A percentile compares a stretch with the other conserved stretches of the same genome.
Evolutionary conservation across 2,113 vertebrate genomes (phyloP).

Genomic region (Erythrocercus mccallii): DNA sequence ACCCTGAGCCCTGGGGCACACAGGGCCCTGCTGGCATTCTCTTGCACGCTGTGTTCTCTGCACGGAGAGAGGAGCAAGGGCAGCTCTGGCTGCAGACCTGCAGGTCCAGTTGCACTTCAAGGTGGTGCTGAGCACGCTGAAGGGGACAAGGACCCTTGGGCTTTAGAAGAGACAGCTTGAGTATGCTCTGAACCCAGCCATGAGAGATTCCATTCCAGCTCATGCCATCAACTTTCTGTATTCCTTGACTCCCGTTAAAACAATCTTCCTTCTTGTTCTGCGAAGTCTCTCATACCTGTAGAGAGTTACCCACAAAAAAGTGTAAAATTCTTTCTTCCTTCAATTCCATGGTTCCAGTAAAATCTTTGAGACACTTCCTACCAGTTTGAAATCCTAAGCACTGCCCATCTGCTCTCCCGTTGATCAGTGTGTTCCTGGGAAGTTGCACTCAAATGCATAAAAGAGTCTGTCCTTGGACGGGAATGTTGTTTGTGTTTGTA

Average conservation of each 20-base stretch:
- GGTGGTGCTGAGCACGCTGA: background rate
- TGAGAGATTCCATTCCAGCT: background rate
- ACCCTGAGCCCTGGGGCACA: background rate
- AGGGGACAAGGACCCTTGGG: background rate
- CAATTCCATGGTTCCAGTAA: background rate
- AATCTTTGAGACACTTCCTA: background rate
- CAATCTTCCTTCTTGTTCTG: background rate
- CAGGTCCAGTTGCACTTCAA: background rate
- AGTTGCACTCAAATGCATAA: fast-evolving
- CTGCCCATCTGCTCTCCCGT: background rate
- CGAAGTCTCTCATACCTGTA: fast-evolving
- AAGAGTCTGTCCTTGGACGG: too few relatives aligned
- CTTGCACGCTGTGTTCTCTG: background rate
- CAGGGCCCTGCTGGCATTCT: too few relatives aligned
- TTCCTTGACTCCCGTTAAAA: background rate
- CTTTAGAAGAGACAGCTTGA: background rate
- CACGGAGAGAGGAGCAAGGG: background rate
- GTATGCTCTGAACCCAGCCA: background rate
- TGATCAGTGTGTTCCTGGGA: too few relatives aligned
- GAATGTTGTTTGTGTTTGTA: background rate
- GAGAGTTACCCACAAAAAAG: background rate
- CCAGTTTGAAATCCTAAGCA: background rate
- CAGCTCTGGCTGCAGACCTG: background rate
- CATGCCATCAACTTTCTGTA: background rate
- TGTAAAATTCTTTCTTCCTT: background rate